Conservation (phyloP, 2,113 vertebrate genomes). For the Brachypteracias leptosomus region DNA sequence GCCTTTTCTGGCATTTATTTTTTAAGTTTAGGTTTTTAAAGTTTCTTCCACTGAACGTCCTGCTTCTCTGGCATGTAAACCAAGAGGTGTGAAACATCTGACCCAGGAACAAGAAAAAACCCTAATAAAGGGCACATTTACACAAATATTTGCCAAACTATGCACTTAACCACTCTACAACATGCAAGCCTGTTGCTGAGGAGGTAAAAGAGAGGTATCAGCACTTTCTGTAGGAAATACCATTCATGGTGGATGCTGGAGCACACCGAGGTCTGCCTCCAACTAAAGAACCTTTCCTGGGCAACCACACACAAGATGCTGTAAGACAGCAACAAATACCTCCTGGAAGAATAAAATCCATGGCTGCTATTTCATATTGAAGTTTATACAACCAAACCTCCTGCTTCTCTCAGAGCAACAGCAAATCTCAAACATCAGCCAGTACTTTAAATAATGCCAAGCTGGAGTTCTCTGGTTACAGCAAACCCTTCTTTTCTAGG, state of each 20-base stretch:
- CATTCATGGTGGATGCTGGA: neutral
- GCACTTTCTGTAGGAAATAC: neutral
- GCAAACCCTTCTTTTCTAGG: neutral
- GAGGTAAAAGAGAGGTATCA: neutral
- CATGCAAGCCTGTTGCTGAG: too few species aligned
- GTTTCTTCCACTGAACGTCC: neutral
- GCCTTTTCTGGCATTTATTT: accelerated
- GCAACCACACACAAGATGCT: neutral
- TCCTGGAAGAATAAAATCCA: neutral
- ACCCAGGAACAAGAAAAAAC: neutral
- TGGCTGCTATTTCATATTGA: accelerated
- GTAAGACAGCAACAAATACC: neutral
- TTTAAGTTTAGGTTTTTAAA: neutral
- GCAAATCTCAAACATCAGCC: neutral
- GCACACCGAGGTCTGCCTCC: neutral
- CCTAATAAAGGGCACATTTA: accelerated
- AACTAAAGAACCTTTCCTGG: neutral
- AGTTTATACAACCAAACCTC: neutral
- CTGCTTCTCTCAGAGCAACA: neutral
- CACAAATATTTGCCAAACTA: neutral
- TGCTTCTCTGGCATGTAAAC: accelerated
- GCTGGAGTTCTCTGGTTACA: neutral
- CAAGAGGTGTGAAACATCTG: neutral
- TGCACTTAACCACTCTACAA: accelerated
- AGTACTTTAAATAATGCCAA: neutral